Percentiles rank a stretch among this genome's conserved stretches.
These are phyloP conservation scores for Gastrophysa polygoni DNA, from an alignment of 2,888 invertebrate species.

Conservation along the genomic window DNA sequence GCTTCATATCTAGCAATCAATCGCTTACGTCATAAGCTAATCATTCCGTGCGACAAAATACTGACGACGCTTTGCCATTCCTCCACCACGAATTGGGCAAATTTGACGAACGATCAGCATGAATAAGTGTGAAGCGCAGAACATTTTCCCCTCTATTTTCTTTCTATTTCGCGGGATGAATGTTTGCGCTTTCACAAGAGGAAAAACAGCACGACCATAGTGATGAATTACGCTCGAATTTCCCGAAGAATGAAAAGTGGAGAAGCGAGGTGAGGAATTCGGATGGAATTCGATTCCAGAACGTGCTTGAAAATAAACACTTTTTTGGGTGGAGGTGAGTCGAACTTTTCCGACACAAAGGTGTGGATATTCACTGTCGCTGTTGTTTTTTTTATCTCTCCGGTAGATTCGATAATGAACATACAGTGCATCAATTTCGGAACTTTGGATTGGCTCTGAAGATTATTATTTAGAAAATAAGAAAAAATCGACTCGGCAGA, in stretches of 20 bases:
- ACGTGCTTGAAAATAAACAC: background rate
- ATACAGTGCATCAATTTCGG: too few relatives aligned
- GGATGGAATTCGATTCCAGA: background rate
- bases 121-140: constrained; percentile 45
- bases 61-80: background rate
- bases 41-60: background rate
- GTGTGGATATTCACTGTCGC: too few relatives aligned
- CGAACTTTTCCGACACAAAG: background rate
- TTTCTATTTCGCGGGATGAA: constrained; percentile 54
- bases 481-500: too few relatives aligned
- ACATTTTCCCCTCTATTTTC: constrained; percentile 51
- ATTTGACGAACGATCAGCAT: constrained; percentile 44
- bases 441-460: too few relatives aligned
- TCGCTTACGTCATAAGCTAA: too few relatives aligned
- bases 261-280: background rate
- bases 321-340: background rate
- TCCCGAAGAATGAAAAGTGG: background rate
- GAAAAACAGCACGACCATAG: constrained; percentile 43
- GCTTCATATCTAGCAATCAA: too few relatives aligned
- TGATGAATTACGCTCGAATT: constrained; percentile 49
- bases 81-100: constrained; percentile 27
- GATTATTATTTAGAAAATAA: too few relatives aligned
- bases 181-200: constrained; percentile 47
- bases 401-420: too few relatives aligned
- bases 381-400: too few relatives aligned